Evolutionary conservation across 2,888 invertebrate genomes (phyloP).

Genomic region (Hirtodrosophila cameraria): DNA sequence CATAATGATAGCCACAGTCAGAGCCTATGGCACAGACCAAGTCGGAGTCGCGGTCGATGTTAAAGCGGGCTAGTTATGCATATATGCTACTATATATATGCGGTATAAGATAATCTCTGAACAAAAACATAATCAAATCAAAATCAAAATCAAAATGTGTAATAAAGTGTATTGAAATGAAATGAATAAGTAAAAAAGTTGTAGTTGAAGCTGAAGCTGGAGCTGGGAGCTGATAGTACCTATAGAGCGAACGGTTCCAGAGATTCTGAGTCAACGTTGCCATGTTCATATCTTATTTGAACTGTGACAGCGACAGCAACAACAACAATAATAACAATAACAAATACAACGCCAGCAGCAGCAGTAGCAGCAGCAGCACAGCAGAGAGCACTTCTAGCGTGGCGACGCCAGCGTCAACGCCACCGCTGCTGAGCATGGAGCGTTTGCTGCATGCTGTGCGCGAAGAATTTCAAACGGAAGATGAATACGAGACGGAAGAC

Average conservation of each 20-base stretch:
- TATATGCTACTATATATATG: neutral
- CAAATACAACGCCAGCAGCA: conserved; percentile 10
- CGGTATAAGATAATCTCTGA: too few relatives aligned
- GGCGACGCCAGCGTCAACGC: conserved; percentile 35
- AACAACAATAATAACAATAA: conserved; percentile 29
- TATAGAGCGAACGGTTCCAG: too few relatives aligned
- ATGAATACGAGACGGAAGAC: conserved; percentile 47
- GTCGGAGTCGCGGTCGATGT: conserved; percentile 16
- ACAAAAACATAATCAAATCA: conserved; percentile 7
- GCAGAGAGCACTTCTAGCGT: conserved; percentile 31
- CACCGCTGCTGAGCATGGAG: conserved; percentile 70
- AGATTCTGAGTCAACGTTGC: conserved; percentile 27
- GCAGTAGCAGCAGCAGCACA: conserved; percentile 9
- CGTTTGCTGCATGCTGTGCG: conserved; percentile 76
- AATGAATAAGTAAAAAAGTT: conserved; percentile 43
- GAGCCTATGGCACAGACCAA: conserved; percentile 12
- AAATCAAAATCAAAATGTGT: conserved; percentile 12
- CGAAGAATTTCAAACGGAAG: conserved; percentile 75
- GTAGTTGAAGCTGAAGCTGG: conserved; percentile 5
- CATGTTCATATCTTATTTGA: conserved; percentile 80
- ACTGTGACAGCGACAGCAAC: conserved; percentile 54
- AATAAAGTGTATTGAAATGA: conserved; percentile 52
- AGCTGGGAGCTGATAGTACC: too few relatives aligned
- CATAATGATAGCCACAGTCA: conserved; percentile 51
- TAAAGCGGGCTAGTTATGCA: conserved; percentile 31